These are phyloP conservation scores for Ictidomys tridecemlineatus DNA, from an alignment of 2,113 vertebrate genomes.

Conservation along the genomic window DNA sequence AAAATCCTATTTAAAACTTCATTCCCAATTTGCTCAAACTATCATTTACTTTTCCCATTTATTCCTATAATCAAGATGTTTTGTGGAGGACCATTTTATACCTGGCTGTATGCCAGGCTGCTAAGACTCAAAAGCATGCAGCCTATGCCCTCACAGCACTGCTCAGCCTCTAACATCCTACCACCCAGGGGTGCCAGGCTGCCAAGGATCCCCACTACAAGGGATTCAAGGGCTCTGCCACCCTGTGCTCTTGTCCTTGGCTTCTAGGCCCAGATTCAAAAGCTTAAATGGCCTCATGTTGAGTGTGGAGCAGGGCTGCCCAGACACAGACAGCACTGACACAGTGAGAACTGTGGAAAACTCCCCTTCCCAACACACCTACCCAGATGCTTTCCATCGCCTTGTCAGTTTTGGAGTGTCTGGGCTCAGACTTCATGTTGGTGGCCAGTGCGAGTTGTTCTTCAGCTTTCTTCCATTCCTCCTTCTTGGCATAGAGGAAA, in stretches of 20 bases:
- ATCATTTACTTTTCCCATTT: not conserved
- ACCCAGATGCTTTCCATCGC: slow-evolving; percentile 95
- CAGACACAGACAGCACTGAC: not conserved
- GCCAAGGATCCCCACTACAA: accelerated
- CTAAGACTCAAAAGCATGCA: not conserved
- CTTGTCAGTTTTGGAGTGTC: slow-evolving; percentile 92
- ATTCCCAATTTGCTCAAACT: not conserved
- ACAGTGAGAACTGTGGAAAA: too few species aligned
- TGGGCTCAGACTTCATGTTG: slow-evolving; percentile 91
- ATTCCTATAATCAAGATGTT: not conserved
- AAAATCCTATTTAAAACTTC: too few species aligned
- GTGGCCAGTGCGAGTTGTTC: slow-evolving; percentile 90
- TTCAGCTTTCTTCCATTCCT: slow-evolving; percentile 94
- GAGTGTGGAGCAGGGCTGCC: not conserved
- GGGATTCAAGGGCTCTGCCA: not conserved
- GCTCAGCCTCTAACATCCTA: not conserved
- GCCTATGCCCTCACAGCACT: accelerated
- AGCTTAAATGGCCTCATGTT: not conserved
- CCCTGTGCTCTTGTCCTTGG: accelerated
- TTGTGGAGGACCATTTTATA: accelerated
- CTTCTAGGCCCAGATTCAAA: not conserved
- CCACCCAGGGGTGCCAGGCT: accelerated
- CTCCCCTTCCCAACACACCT: not conserved
- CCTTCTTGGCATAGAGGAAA: slow-evolving; percentile 89
- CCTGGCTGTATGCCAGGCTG: not conserved